Evolutionary conservation across 2,797 vertebrate species (phyloP).

Genomic region (Thripadectes ignobilis): DNA sequence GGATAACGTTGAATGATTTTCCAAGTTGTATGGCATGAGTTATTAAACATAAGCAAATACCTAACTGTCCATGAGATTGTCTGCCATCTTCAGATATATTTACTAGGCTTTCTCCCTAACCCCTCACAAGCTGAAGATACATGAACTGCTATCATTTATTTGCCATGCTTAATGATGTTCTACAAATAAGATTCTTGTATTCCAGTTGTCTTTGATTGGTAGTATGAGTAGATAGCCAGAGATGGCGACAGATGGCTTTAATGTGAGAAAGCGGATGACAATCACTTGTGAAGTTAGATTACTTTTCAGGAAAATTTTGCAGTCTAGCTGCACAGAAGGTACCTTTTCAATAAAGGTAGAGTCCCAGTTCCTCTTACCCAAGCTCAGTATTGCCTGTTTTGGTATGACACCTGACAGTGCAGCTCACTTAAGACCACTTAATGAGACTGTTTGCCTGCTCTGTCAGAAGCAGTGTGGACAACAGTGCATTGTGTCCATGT

Average conservation of each 20-base stretch:
- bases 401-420: background rate
- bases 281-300: background rate
- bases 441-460: background rate
- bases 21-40: background rate
- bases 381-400: background rate
- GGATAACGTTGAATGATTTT: background rate
- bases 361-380: background rate
- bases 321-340: background rate
- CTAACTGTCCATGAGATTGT: background rate
- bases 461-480: background rate
- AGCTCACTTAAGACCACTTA: background rate
- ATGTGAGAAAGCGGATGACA: background rate
- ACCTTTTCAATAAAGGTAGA: background rate
- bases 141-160: background rate
- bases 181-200: background rate
- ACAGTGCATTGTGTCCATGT: rapidly evolving
- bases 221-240: background rate
- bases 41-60: background rate
- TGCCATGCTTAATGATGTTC: background rate
- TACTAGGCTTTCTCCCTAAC: background rate
- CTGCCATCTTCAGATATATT: background rate
- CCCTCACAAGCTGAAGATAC: background rate
- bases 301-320: background rate
- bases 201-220: background rate
- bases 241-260: background rate